These are phyloP conservation scores for Acomys russatus DNA, from an alignment of 2,797 vertebrate genomes.

Conservation along the genomic window DNA sequence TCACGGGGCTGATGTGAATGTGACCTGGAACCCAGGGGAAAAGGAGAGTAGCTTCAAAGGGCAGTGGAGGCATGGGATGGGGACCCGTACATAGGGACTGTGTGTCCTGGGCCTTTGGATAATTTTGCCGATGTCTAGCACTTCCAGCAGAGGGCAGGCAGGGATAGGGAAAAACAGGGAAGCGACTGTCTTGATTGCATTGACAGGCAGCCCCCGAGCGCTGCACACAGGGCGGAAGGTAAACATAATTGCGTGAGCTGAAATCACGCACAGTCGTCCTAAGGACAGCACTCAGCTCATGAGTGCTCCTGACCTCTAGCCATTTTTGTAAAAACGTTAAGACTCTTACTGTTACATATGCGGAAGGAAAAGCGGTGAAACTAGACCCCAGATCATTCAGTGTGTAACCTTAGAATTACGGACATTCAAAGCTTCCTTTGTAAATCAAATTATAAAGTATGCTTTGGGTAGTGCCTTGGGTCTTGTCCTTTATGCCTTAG, in stretches of 20 bases:
- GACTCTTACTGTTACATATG: background rate
- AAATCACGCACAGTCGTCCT: background rate
- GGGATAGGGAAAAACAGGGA: constrained; percentile 43
- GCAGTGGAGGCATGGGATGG: accelerated
- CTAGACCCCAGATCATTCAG: background rate
- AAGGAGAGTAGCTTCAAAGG: no score
- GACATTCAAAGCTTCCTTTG: background rate
- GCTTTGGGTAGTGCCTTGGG: background rate
- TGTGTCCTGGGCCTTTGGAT: background rate
- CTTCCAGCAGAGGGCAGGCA: constrained; percentile 81
- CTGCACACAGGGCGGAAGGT: background rate
- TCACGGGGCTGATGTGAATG: background rate
- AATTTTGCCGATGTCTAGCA: constrained; percentile 29
- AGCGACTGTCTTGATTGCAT: background rate
- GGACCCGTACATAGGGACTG: background rate
- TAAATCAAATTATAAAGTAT: background rate
- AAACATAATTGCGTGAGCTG: background rate
- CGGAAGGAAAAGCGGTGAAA: constrained; percentile 1
- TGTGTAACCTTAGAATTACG: constrained; percentile 7
- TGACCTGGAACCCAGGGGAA: background rate
- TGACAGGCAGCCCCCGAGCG: background rate
- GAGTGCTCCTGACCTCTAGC: background rate
- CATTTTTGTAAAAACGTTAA: constrained; percentile 5
- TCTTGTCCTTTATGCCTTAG: background rate
- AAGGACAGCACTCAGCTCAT: background rate